Evolutionary conservation across 2,797 vertebrate species (phyloP), one percentile per base, ranked within the genome.

Genomic region (Poeciliopsis paucimaculata): DNA sequence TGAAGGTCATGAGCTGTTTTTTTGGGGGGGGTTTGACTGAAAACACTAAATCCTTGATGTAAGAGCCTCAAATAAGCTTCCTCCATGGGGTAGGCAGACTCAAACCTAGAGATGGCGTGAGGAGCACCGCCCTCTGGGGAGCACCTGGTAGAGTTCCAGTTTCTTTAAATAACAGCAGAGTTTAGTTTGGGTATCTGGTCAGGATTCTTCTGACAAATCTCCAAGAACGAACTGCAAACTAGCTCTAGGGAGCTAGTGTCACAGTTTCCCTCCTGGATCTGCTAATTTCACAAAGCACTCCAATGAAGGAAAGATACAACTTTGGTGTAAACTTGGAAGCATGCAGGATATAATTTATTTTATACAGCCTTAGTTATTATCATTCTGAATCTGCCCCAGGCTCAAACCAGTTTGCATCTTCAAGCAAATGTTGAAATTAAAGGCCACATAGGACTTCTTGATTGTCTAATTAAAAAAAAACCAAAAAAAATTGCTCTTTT

Each of bases 371-470:
- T 66, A 62, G 20, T 60, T 39, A 53, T 2, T 34, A 47, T 78
- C 66, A 49, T 60, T 12, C 70, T 28, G 23, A 31, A 43, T 51
- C 41, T 28, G 66, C 72, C 36, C 15, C 57, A 8, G 75, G 66
- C 81, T 12, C 28, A 47, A 62, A 49, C 75, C 55, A 23, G 26
- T 36, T 76, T 72, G 70, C 41, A 76, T 28, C 55, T 18, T 81
- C 60, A 72, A 66, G 84, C n/a, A 20, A 53, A 53, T 20, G 53
- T 75, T 34, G 8, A 84, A 53, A 66, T 39, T 8, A 68, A 79
- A 74, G 15, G 12, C 28, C 60, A 31, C 49, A 23, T 64, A 26
- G 28, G 68, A 62, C 23, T 81, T 18, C 23, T n/a, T 53, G 20
- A 15, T 60, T 39, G 46, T 11, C 2, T 28, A 74, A 12, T 26